Conservation (phyloP, 1,140 invertebrate species). For the roundworm (Caenorhabditis elegans) region DNA sequence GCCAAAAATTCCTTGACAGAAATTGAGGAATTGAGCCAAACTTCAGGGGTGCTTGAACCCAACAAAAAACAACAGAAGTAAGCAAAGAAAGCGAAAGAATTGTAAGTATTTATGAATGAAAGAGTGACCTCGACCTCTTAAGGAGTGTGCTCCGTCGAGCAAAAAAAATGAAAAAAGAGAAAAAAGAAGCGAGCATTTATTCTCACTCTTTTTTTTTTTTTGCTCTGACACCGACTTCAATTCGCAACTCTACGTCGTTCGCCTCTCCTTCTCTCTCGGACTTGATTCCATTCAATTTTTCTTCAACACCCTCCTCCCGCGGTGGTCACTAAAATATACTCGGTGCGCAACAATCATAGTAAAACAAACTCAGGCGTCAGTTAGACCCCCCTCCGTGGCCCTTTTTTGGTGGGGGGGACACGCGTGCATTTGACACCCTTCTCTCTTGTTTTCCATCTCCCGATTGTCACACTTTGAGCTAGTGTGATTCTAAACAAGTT, state of each 20-base stretch:
- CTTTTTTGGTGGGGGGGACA: neutral
- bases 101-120: conserved; percentile 2
- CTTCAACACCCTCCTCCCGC: neutral
- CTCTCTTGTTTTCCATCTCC: neutral
- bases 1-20: neutral
- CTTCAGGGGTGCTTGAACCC: too few species aligned
- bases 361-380: conserved; percentile 23
- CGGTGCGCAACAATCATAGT: conserved; percentile 5
- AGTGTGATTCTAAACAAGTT: neutral
- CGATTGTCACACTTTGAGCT: neutral
- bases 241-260: conserved; percentile 28
- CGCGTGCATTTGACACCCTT: conserved; percentile 10
- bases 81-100: too few species aligned
- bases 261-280: neutral
- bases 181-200: conserved; percentile 3
- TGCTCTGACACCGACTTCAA: conserved; percentile 8
- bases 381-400: neutral
- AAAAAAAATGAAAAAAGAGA: neutral
- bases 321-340: conserved; percentile 25
- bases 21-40: neutral
- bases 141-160: neutral
- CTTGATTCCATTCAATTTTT: conserved; percentile 20
- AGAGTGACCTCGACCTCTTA: conserved; percentile 18
- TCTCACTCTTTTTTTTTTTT: conserved; percentile 2
- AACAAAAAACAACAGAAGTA: neutral